Base-by-base conservation (phyloP, 2,888 invertebrate genomes). In the Falcaria lacertinaria region DNA sequence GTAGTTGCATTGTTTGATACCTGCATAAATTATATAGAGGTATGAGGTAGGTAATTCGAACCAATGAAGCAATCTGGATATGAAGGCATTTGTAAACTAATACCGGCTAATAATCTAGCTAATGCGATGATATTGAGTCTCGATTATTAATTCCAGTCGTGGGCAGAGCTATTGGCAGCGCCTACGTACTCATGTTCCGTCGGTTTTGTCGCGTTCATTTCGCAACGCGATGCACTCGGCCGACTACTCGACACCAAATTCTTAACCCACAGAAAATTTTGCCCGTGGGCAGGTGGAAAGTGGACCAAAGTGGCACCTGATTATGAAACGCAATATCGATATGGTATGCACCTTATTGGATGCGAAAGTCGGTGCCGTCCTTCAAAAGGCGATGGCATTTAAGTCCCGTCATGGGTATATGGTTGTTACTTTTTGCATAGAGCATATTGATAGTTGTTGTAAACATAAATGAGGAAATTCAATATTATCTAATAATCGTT, bases 271-370 rank as follows among this genome's bases (percentile, higher is more conserved):
- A 64, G 68, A 57, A 56, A 45, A 51, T 43, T 45, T 55, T 54
- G 57, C 59, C 52, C 76, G 85, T 84, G 87, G 87, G 86, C 78
- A 76, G 84, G 78, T 84, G 83, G 80, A 87, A 87, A 87, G 86
- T 78, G 71, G 78, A 74, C 72, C 76, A 66, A 57, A 54, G 55
- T 60, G 60, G 67, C 64, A 61, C 58, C 58, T 50, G 57, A 6
- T 85, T 86, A 80, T 79, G 86, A 79, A 85, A 86, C 63, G 28
- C 28, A 28, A 47, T 46, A 65, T 73, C 64, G 61, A 74, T 81
- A 78, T 72, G 76, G 80, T 57, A 55, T 70, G 74, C 69, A 71
- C 79, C 80, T 72, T 80, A 79, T 78, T 71, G 61, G 68, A 69
- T 65, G 69, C 73, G 80, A 82, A 83, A 83, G 78, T 71, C 60